phyloP scores from a whole-genome alignment of 1,140 invertebrate species.

The Paralvinella palmiformis region DNA sequence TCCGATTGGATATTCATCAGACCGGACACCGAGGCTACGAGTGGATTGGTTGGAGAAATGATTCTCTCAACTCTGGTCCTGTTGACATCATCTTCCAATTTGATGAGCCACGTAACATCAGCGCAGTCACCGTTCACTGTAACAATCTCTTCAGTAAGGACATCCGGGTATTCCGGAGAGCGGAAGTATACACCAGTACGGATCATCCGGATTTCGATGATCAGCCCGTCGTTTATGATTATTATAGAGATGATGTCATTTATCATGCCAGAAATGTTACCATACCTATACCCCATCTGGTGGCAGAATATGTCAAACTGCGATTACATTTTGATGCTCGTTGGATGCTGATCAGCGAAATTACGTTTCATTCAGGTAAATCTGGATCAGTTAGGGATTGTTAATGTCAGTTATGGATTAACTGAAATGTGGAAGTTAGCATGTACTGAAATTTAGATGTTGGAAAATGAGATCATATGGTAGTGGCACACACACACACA shows the following conservation, averaged over 20 bases:
- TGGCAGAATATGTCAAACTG: slow-evolving; percentile 75
- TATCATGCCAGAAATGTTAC: slow-evolving; percentile 65
- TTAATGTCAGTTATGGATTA: no score
- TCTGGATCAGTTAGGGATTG: no score
- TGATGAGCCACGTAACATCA: slow-evolving; percentile 79
- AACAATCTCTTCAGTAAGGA: slow-evolving; percentile 66
- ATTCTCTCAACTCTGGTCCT: slow-evolving; percentile 42
- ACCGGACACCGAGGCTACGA: slow-evolving; percentile 61
- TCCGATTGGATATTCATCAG: slow-evolving; percentile 61
- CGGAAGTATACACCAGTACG: slow-evolving; percentile 73
- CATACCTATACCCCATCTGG: slow-evolving; percentile 74
- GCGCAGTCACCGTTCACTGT: slow-evolving; percentile 72
- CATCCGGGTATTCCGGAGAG: slow-evolving; percentile 58
- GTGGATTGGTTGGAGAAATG: slow-evolving; percentile 77
- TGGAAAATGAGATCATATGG: no score
- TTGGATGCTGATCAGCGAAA: slow-evolving; percentile 87
- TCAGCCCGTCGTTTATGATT: slow-evolving; percentile 8
- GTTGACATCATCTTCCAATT: slow-evolving; percentile 68
- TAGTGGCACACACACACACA: no score
- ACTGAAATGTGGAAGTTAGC: no score
- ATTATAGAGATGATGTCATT: slow-evolving; percentile 1
- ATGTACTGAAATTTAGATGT: no score
- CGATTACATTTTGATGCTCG: slow-evolving; percentile 71
- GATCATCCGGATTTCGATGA: slow-evolving; percentile 51
- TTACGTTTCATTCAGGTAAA: slow-evolving; percentile 47